A percentile compares a stretch with the other conserved stretches of the same genome.
Evolutionary conservation across 2,888 invertebrate genomes (phyloP).

Genomic region (Willowsia nigromaculata): DNA sequence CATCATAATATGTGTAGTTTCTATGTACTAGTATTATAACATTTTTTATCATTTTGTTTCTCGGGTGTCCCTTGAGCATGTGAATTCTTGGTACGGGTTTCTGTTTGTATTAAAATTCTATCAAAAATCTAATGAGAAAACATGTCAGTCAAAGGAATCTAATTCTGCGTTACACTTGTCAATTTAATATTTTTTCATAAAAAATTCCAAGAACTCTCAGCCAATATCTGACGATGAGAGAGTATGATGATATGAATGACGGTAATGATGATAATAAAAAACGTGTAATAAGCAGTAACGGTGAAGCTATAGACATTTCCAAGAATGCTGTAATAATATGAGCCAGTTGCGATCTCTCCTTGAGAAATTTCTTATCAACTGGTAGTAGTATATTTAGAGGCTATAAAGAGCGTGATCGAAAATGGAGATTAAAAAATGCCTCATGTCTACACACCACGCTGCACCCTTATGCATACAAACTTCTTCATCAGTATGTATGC

Average conservation of each 20-base stretch:
- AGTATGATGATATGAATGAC: not conserved
- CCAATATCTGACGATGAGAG: not conserved
- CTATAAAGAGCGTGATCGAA: not conserved
- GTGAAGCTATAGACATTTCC: not conserved
- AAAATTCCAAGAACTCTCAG: not conserved
- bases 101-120: not conserved
- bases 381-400: not conserved
- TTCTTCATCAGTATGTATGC: not conserved
- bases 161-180: not conserved
- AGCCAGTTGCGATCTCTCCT: not conserved
- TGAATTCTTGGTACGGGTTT: not conserved
- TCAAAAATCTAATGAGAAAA: conserved; percentile 5
- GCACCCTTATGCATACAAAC: not conserved
- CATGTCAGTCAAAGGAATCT: not conserved
- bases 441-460: not conserved
- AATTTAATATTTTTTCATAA: not conserved
- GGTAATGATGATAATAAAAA: not conserved
- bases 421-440: not conserved
- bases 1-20: too few species aligned
- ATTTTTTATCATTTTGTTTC: too few species aligned
- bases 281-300: not conserved
- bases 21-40: too few species aligned
- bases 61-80: too few species aligned
- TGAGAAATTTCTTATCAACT: conserved; percentile 6
- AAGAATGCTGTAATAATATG: conserved; percentile 7